Base-by-base conservation (phyloP, 1,140 invertebrate species). In the Trichomalopsis sarcophagae region DNA sequence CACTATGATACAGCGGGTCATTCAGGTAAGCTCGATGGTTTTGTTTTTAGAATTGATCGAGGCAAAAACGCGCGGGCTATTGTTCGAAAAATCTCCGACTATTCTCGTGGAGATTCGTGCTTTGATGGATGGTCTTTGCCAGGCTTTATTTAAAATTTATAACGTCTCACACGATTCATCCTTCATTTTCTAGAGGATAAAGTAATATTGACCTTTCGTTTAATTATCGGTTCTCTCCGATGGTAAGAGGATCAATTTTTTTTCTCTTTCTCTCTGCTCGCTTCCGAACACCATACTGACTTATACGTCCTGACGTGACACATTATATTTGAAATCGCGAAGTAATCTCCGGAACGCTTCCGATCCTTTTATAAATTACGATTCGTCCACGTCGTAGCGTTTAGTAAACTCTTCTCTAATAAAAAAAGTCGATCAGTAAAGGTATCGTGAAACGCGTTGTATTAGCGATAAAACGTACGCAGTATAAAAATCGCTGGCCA, bases 1-100 rank as follows among this genome's bases (percentile, higher is more conserved):
- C 23, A 95, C 95, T 71, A 95, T 98, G 91, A 97, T 98, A 80
- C 97, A 98, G 87, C 95, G 95, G 85, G 96, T 97, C 69, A 97
- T 98, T 84, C 96, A 97, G 95, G 95, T 96, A 36, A 36, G 33
- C 33, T 36, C 33, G 91, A 86, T 4, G 2, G 1, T 36, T 71
- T 71, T 30, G 6, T 33, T 44, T 44, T 11, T 7, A 44, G 40
- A 44, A 44, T 44, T 10, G 6, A 44, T 44, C 40, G 6, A 10
- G 6, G 10, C 11, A 44, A 7, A 44, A 44, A 9, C 6, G 10
- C 9, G 10, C 40, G 9, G 40, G 10, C 6, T 7, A 10, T 44
- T 44, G 40, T 44, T 44, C 40, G 10, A 7, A 44, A 9, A 44
- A 7, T 44, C 7, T 44, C 40, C 10, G 7, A 44, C 6, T 10